phyloP scores from a whole-genome alignment of 2,888 invertebrate species.

The Aporophyla nigra region DNA sequence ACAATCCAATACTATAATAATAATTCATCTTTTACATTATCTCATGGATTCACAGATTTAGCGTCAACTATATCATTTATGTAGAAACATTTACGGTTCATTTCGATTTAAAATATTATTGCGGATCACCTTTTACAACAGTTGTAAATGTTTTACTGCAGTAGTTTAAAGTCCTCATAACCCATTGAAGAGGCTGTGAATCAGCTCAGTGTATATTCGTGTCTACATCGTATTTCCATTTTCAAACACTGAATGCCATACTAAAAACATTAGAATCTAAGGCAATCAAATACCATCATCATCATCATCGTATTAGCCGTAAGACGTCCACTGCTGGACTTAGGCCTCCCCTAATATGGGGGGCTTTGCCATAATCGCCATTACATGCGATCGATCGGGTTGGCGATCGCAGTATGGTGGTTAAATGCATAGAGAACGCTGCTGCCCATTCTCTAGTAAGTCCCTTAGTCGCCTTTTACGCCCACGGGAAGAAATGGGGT shows the following conservation, averaged over 20 bases:
- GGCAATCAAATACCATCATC: no score
- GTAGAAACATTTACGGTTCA: conserved; percentile 12
- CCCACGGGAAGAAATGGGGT: no score
- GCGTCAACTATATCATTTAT: neutral
- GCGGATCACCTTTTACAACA: neutral
- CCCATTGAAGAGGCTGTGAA: neutral
- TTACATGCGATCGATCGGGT: no score
- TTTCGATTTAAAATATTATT: conserved; percentile 15
- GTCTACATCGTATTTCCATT: neutral
- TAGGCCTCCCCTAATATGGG: no score
- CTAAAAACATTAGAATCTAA: neutral
- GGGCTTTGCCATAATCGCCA: no score
- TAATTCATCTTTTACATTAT: conserved; percentile 45
- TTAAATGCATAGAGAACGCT: no score
- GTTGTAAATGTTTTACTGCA: conserved; percentile 23
- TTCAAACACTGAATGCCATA: neutral
- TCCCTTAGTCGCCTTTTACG: no score
- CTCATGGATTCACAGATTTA: conserved; percentile 8
- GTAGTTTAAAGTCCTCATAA: neutral
- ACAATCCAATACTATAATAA: conserved; percentile 54
- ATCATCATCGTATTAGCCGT: no score
- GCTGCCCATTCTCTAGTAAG: no score
- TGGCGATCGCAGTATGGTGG: no score
- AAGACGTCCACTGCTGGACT: no score
- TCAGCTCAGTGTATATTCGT: neutral